Conservation (phyloP, 2,888 invertebrate species). For the Coleophora flavipennella region DNA sequence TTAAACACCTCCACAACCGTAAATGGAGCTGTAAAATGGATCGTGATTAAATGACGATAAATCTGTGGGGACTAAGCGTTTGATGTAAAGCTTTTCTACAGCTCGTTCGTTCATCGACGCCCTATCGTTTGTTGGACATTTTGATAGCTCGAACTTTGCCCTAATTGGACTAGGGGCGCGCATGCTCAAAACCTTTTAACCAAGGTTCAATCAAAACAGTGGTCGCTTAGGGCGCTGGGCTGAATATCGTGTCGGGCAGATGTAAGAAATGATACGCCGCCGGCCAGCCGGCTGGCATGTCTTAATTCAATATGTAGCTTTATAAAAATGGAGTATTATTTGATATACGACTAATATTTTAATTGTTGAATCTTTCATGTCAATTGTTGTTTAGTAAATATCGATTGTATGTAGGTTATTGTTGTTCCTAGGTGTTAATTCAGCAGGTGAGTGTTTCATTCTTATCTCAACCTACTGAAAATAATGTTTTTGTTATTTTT, state of each 20-base stretch:
- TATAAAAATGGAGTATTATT: conserved; percentile 21
- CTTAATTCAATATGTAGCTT: conserved; percentile 20
- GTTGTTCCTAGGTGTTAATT: conserved; percentile 35
- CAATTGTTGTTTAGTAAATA: conserved; percentile 57
- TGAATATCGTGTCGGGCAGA: conserved; percentile 31
- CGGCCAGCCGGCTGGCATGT: conserved; percentile 54
- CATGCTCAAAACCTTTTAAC: conserved; percentile 47
- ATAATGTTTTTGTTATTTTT: conserved; percentile 15
- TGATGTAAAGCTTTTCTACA: conserved; percentile 8
- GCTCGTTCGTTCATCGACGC: conserved; percentile 24
- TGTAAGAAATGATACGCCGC: conserved; percentile 45
- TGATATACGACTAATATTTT: conserved; percentile 29
- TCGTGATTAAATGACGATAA: too few relatives aligned
- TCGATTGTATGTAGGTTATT: conserved; percentile 26
- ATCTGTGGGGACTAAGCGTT: too few relatives aligned
- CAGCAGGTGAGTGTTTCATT: conserved; percentile 25
- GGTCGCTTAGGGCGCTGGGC: conserved; percentile 23
- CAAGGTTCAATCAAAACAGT: conserved; percentile 36
- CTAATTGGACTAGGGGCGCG: conserved; percentile 53
- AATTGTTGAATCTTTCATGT: conserved; percentile 38
- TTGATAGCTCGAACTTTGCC: conserved; percentile 37
- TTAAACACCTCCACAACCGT: too few relatives aligned
- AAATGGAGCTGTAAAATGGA: too few relatives aligned
- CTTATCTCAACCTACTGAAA: conserved; percentile 10
- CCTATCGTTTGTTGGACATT: conserved; percentile 22